Evolutionary conservation across 2,797 vertebrate genomes (phyloP).

Genomic region (Luscinia megarhynchos): DNA sequence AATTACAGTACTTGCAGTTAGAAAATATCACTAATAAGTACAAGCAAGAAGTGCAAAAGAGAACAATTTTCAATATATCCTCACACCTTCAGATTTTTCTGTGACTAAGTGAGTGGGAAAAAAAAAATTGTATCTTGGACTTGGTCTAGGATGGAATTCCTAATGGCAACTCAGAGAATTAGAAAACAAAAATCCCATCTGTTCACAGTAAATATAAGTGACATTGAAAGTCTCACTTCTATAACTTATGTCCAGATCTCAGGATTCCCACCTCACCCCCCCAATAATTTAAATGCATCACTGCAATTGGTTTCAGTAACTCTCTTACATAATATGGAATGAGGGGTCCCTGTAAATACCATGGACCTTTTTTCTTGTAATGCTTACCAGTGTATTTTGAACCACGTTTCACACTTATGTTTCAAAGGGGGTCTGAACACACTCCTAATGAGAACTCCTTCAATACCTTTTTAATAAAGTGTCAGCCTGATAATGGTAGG

Average conservation of each 20-base stretch:
- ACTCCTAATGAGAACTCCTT: background rate
- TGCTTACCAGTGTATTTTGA: background rate
- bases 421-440: background rate
- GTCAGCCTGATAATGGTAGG: background rate
- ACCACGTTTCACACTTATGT: background rate
- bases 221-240: background rate
- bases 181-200: background rate
- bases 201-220: background rate
- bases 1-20: background rate
- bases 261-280: background rate
- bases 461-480: background rate
- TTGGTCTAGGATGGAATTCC: background rate
- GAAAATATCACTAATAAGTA: background rate
- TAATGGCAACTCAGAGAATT: background rate
- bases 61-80: background rate
- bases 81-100: background rate
- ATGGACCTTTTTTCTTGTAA: background rate
- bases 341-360: background rate
- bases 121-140: background rate
- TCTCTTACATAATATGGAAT: background rate
- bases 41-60: background rate
- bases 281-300: background rate
- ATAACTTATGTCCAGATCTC: background rate
- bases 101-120: background rate
- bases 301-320: background rate